Conservation (phyloP, 2,888 invertebrate genomes). For the Xanthia togata region DNA sequence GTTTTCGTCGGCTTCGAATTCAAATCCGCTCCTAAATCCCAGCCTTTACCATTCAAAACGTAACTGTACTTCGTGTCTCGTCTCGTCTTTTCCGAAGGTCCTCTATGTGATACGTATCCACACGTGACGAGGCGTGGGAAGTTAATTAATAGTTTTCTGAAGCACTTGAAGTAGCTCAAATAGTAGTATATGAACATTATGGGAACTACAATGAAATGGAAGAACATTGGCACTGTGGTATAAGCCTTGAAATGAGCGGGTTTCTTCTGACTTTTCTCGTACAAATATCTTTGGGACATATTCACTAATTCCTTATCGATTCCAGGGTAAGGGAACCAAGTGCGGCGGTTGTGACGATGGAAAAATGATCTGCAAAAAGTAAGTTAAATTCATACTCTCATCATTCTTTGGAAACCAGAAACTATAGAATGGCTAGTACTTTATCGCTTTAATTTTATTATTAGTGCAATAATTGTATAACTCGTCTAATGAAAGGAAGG, state of each 20-base stretch:
- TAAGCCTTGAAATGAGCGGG: constrained; percentile 73
- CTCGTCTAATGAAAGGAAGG: too few relatives aligned
- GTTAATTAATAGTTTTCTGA: constrained; percentile 73
- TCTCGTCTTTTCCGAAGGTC: constrained; percentile 74
- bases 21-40: constrained; percentile 64
- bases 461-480: not conserved
- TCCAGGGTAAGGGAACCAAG: constrained; percentile 79
- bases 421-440: not conserved
- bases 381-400: not conserved
- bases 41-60: constrained; percentile 75
- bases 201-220: constrained; percentile 75
- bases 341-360: constrained; percentile 70
- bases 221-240: constrained; percentile 72
- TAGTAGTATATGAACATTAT: constrained; percentile 73
- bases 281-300: constrained; percentile 76
- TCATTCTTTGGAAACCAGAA: not conserved
- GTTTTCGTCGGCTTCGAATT: constrained; percentile 64
- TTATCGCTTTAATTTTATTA: not conserved
- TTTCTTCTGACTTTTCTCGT: constrained; percentile 69
- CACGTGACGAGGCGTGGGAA: constrained; percentile 74
- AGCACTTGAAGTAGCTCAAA: constrained; percentile 73
- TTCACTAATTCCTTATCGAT: constrained; percentile 72
- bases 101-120: constrained; percentile 76
- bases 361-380: constrained; percentile 76
- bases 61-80: constrained; percentile 72